Conservation (phyloP, 2,113 vertebrate genomes). For the Microtus oregoni region DNA sequence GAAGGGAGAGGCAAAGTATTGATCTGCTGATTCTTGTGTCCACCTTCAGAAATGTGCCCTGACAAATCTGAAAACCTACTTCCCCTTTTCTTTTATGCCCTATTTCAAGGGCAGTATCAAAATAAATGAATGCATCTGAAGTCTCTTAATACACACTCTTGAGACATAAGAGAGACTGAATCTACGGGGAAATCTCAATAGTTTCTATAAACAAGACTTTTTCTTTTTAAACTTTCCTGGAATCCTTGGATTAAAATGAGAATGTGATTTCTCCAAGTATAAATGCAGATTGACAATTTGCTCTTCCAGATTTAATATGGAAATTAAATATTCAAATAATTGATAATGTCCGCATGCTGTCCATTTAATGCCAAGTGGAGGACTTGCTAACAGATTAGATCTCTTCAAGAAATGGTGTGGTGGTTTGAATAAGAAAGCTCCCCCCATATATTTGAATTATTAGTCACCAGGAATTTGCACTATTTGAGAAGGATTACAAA, state of each 20-base stretch:
- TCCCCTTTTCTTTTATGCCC: neutral
- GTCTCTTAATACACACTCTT: neutral
- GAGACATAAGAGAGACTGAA: neutral
- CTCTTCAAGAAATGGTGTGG: neutral
- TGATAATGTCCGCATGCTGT: neutral
- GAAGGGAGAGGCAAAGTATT: neutral
- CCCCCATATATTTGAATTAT: neutral
- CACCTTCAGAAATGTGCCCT: neutral
- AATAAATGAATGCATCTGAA: neutral
- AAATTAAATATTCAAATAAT: neutral
- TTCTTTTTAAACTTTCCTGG: neutral
- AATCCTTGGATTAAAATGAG: neutral
- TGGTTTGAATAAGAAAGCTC: neutral
- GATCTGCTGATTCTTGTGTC: neutral
- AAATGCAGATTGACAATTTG: neutral
- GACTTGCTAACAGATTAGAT: neutral
- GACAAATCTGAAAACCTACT: constrained; percentile 15
- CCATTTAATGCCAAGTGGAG: neutral
- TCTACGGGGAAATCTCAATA: neutral
- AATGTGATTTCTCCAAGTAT: neutral
- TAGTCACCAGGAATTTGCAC: neutral
- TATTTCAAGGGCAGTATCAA: neutral
- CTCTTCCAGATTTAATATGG: neutral
- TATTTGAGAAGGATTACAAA: neutral
- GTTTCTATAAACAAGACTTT: neutral